phyloP scores from a whole-genome alignment of 2,113 vertebrate species.

The Zosterops borbonicus region DNA sequence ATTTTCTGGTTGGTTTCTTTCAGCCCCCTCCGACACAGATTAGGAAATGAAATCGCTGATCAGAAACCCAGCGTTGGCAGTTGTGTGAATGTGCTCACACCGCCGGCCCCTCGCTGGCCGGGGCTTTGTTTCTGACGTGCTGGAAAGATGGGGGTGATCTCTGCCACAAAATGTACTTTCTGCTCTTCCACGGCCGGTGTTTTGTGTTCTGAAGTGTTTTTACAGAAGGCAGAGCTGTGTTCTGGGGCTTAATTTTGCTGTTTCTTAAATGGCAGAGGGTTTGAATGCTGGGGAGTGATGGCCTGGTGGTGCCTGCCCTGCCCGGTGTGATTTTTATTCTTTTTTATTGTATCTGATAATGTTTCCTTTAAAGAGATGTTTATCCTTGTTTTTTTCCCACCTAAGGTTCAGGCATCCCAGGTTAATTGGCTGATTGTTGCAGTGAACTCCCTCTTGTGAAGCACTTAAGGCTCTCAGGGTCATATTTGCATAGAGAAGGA shows the following conservation, averaged over 20 bases:
- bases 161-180: background rate
- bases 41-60: slow-evolving; percentile 40
- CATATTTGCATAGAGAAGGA: background rate
- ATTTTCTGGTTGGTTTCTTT: slow-evolving; percentile 49
- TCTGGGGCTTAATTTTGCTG: background rate
- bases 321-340: background rate
- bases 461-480: background rate
- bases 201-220: background rate
- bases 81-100: background rate
- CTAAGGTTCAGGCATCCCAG: background rate
- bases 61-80: background rate
- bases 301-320: background rate
- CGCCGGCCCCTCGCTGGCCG: background rate
- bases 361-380: background rate
- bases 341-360: background rate
- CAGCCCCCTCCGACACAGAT: slow-evolving; percentile 27
- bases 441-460: background rate
- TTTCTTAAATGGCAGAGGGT: background rate
- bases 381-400: background rate
- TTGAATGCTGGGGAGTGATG: background rate
- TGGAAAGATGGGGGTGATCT: background rate
- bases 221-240: background rate
- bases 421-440: background rate
- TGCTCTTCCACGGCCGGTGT: background rate
- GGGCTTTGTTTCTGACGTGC: background rate